Conservation (phyloP, 2,888 invertebrate genomes). For the Beris chalybata region DNA sequence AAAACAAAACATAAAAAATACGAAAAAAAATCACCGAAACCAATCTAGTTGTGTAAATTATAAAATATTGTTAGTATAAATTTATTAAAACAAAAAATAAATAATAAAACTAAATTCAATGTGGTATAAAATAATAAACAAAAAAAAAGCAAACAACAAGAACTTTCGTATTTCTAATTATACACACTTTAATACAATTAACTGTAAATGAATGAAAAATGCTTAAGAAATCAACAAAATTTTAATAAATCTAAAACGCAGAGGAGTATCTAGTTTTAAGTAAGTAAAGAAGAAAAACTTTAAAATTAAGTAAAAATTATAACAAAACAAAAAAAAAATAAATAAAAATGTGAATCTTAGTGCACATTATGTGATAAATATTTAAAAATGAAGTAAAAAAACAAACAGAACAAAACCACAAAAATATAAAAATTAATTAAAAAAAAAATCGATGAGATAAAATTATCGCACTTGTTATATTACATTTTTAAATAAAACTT, state of each 20-base stretch:
- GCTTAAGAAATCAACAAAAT: slow-evolving; percentile 15
- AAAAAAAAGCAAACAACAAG: slow-evolving; percentile 4
- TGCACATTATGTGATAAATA: slow-evolving; percentile 31
- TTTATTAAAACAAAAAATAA: slow-evolving; percentile 34
- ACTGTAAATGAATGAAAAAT: not conserved
- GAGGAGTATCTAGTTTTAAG: slow-evolving; percentile 36
- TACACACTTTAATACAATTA: slow-evolving; percentile 2
- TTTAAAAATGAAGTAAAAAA: not conserved
- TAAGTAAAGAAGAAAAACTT: slow-evolving; percentile 36
- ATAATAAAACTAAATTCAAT: slow-evolving; percentile 35
- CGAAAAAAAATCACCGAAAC: too few relatives aligned
- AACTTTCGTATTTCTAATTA: not conserved
- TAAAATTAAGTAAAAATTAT: slow-evolving; percentile 33
- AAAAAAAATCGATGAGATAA: too few relatives aligned
- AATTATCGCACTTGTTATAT: too few relatives aligned
- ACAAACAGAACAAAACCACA: too few relatives aligned
- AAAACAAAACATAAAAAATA: slow-evolving; percentile 32
- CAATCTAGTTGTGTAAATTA: too few relatives aligned
- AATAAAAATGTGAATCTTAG: slow-evolving; percentile 36
- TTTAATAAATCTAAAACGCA: slow-evolving; percentile 33
- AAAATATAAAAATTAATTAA: too few relatives aligned
- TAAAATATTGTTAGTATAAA: slow-evolving; percentile 31
- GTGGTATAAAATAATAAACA: slow-evolving; percentile 6
- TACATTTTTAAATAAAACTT: too few relatives aligned
- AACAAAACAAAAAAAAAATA: slow-evolving; percentile 33